A percentile compares a stretch with the other conserved stretches of the same genome.
Evolutionary conservation across 2,113 vertebrate species (phyloP).

Genomic region (Hymenochirus boettgeri): DNA sequence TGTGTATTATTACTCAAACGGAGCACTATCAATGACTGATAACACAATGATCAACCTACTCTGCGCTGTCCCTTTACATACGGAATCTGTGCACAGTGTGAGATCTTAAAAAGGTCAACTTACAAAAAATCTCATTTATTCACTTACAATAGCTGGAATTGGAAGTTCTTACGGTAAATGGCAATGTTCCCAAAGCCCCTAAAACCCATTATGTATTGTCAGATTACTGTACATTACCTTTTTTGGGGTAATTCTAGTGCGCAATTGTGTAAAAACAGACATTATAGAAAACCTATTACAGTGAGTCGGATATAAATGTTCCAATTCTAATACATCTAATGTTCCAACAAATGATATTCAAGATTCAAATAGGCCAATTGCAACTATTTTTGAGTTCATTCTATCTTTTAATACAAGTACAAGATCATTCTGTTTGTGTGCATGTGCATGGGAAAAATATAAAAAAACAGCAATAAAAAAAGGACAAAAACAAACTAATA

Average conservation of each 20-base stretch:
- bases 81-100: conserved; percentile 2
- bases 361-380: too few species aligned
- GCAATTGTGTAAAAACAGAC: not conserved
- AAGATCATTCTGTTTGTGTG: too few species aligned
- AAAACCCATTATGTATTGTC: not conserved
- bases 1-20: conserved; percentile 3
- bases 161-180: not conserved
- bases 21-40: not conserved
- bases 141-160: conserved; percentile 8
- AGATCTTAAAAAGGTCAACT: not conserved
- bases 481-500: too few species aligned
- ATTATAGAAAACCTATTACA: not conserved
- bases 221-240: not conserved
- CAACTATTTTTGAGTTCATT: too few species aligned
- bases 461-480: too few species aligned
- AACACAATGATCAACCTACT: conserved; percentile 25
- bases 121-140: not conserved
- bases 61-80: conserved; percentile 4
- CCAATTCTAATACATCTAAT: too few species aligned
- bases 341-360: too few species aligned
- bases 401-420: too few species aligned
- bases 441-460: too few species aligned
- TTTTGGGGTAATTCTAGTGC: not conserved
- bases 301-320: too few species aligned
- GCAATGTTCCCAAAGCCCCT: not conserved